phyloP scores from a whole-genome alignment of 2,113 vertebrate species.

The Rhodinocichla rosea region DNA sequence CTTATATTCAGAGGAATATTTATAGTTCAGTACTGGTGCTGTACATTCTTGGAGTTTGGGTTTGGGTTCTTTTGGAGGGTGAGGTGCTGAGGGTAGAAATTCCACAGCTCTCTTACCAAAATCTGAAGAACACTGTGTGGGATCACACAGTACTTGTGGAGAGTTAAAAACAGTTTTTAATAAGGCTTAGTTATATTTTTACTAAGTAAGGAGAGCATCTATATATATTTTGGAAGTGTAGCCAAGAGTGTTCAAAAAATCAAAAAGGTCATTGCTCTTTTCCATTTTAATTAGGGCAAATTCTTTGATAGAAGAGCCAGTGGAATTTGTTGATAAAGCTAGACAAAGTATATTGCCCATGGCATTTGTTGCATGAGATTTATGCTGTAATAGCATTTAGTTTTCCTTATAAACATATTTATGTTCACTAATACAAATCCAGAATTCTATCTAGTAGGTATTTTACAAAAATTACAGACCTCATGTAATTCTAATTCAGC shows the following conservation, averaged over 20 bases:
- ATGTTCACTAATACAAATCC: not conserved
- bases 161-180: not conserved
- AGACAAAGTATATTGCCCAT: not conserved
- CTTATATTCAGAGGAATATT: too few species aligned
- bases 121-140: not conserved
- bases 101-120: not conserved
- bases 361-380: not conserved
- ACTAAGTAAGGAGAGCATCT: not conserved
- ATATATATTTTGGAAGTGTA: not conserved
- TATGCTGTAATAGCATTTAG: not conserved
- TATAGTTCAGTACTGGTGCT: not conserved
- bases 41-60: not conserved
- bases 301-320: not conserved
- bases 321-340: not conserved
- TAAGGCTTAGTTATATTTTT: not conserved
- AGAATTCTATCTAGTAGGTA: not conserved
- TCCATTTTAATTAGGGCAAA: not conserved
- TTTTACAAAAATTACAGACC: not conserved
- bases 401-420: not conserved
- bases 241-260: not conserved
- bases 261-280: not conserved
- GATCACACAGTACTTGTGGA: not conserved
- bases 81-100: not conserved
- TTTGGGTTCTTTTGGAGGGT: too few species aligned
- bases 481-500: not conserved